Base-by-base conservation (phyloP, 2,888 invertebrate genomes). In the Lutraria lutraria region DNA sequence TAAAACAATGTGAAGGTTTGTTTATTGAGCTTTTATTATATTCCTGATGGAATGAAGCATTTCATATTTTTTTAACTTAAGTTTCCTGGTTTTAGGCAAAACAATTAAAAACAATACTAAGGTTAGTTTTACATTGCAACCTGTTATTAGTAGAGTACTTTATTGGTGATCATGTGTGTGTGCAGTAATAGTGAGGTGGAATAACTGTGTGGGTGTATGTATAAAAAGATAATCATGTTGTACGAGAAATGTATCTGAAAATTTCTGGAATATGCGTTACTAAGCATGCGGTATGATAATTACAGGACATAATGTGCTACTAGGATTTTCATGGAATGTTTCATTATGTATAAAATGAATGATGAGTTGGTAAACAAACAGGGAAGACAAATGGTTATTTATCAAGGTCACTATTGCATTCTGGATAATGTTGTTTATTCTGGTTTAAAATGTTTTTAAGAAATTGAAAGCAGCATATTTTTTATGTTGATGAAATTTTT, bases 191-290 rank as follows among this genome's bases (percentile, higher is more conserved):
- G 25, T 21, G 60, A n/a, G 0, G 19, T 8, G 8, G 0, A 8
- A 21, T 16, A 19, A 19, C 21, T 15, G 25, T 68, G 63, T 68
- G 63, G 63, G 63, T 68, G 63, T 68, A 68, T 13, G 60, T 19
- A 60, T 68, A 68, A 68, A 68, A 68, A 25, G 63, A 68, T 68
- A 68, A 68, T 68, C n/a, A 68, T 68, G 63, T 68, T n/a, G 63
- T 68, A 25, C n/a, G 63, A 68, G 63, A 68, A 68, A 68, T 68
- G 25, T 68, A 68, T 68, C 63, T 25, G 63, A 68, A 68, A 43
- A 25, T 25, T 68, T 68, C 63, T 68, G 63, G 63, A 68, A 68
- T 60, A 68, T 68, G 25, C 13, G 63, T 68, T 25, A 68, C 1
- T 68, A 68, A 43, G 43, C 63, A 68, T 25, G 25, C 25, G 63